Conservation (phyloP, 2,113 vertebrate species). For the Emydura subglobosa region DNA sequence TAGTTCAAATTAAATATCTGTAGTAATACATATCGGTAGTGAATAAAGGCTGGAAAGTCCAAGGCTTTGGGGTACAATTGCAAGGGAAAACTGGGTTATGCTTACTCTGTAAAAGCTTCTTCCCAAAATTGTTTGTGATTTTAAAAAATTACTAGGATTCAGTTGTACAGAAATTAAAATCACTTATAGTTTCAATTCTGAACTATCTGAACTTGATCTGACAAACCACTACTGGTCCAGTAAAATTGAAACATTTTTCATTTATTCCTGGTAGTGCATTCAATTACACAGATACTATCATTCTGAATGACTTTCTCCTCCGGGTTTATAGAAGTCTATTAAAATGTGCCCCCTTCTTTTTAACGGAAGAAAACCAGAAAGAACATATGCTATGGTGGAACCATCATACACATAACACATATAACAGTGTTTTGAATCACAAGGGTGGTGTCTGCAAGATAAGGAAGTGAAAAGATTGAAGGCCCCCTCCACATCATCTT, state of each 20-base stretch:
- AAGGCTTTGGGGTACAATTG: constrained; percentile 42
- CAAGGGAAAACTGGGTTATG: not conserved
- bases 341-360: constrained; percentile 25
- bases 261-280: constrained; percentile 54
- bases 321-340: constrained; percentile 44
- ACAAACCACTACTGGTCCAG: not conserved
- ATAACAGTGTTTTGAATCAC: not conserved
- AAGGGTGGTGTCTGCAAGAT: not conserved
- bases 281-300: constrained; percentile 66
- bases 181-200: not conserved
- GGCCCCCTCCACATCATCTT: not conserved
- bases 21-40: not conserved
- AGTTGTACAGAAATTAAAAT: constrained; percentile 21
- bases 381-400: not conserved
- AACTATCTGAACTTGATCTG: constrained; percentile 48
- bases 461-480: not conserved
- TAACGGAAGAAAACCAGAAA: not conserved
- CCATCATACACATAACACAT: not conserved
- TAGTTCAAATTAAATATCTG: constrained; percentile 60
- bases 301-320: constrained; percentile 49
- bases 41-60: constrained; percentile 2
- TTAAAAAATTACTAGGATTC: not conserved
- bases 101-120: not conserved
- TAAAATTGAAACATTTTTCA: constrained; percentile 31
- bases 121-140: not conserved